Evolutionary conservation across 2,797 vertebrate genomes (phyloP).

Genomic region (Sebastes nivosus): DNA sequence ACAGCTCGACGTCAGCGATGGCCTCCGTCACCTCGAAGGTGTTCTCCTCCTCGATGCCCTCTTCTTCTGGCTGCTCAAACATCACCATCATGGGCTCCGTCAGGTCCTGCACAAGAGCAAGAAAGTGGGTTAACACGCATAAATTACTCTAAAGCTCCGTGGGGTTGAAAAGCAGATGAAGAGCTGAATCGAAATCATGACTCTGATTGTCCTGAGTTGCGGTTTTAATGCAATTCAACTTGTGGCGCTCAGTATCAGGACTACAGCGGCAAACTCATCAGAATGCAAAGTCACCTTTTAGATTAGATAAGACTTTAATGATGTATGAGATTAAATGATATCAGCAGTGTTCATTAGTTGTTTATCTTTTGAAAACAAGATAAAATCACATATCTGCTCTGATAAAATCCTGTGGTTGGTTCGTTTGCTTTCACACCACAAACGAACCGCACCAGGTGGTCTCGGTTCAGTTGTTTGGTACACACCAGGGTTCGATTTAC

Average conservation of each 20-base stretch:
- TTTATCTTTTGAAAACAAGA: no score
- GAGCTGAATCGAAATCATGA: not conserved
- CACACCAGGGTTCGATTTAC: no score
- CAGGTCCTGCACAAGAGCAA: constrained; percentile 84
- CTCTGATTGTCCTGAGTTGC: not conserved
- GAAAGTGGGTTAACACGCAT: not conserved
- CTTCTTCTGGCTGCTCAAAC: constrained; percentile 85
- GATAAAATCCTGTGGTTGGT: no score
- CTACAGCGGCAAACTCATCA: not conserved
- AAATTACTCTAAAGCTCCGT: not conserved
- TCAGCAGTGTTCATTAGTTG: not conserved
- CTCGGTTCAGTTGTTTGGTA: no score
- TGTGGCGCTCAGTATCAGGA: not conserved
- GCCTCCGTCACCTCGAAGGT: constrained; percentile 89
- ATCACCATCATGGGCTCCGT: constrained; percentile 86
- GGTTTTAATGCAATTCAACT: not conserved
- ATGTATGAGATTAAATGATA: not conserved
- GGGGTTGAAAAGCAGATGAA: not conserved
- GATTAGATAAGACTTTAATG: not conserved
- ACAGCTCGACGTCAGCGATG: constrained; percentile 86
- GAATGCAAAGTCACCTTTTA: not conserved
- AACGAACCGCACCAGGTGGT: no score
- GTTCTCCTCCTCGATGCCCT: constrained; percentile 77
- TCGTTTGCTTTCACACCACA: no score
- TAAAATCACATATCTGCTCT: no score